These are phyloP conservation scores for Cinara cedri DNA, from an alignment of 2,888 invertebrate species.

Conservation along the genomic window DNA sequence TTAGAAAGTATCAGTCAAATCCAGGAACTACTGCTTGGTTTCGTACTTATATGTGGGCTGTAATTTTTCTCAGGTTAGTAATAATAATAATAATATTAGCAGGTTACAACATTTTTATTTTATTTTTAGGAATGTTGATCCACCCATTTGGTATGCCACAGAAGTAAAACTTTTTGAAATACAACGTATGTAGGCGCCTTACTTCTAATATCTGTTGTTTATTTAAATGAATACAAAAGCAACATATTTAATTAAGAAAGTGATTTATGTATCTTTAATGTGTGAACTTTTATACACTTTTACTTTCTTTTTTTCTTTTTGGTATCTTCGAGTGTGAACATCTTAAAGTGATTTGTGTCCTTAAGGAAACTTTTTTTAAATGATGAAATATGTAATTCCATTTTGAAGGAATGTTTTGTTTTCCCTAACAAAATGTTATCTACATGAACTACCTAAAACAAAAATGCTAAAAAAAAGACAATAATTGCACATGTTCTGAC, in stretches of 20 bases:
- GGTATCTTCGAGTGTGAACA: constrained; percentile 1
- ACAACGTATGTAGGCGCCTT: constrained; percentile 79
- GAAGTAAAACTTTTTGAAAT: constrained; percentile 99
- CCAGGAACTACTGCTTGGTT: constrained; percentile 99
- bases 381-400: background rate
- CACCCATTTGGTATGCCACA: constrained; percentile 99
- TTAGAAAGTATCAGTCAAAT: constrained; percentile 98
- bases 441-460: background rate
- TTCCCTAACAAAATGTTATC: background rate
- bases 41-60: constrained; percentile 99
- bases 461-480: background rate
- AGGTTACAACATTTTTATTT: constrained; percentile 40
- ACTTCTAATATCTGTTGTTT: constrained; percentile 30
- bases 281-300: background rate
- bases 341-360: constrained; percentile 19
- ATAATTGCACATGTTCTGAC: no score
- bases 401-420: background rate
- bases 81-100: background rate
- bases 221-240: background rate
- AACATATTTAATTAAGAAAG: constrained; percentile 6
- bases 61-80: constrained; percentile 88
- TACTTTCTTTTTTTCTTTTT: background rate
- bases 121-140: constrained; percentile 87
- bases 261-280: background rate
- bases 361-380: background rate